A percentile compares a stretch with the other conserved stretches of the same genome.
These are phyloP conservation scores for Darevskia mixta DNA, from an alignment of 2,797 vertebrate species.

Conservation along the genomic window DNA sequence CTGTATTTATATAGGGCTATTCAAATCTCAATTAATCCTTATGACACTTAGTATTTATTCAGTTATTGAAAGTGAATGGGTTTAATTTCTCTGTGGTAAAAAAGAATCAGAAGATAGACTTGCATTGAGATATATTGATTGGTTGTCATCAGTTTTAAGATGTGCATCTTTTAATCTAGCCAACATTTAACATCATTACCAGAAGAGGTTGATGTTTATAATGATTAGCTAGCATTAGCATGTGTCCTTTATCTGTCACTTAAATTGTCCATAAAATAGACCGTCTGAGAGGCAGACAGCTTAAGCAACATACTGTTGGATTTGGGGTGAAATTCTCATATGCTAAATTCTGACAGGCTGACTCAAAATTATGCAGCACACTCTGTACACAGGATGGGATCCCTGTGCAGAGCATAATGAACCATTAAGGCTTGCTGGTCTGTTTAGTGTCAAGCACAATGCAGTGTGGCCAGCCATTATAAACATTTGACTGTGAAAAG, in stretches of 20 bases:
- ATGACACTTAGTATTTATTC: conserved; percentile 10
- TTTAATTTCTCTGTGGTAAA: conserved; percentile 11
- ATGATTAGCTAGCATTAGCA: not conserved
- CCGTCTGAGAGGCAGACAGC: not conserved
- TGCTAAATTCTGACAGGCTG: not conserved
- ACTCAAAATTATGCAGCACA: not conserved
- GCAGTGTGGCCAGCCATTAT: not conserved
- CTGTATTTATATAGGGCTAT: not conserved
- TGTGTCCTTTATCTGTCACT: conserved; percentile 1
- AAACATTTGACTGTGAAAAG: not conserved
- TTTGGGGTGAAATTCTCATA: not conserved
- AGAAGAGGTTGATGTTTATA: conserved; percentile 13
- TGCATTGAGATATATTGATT: conserved; percentile 7
- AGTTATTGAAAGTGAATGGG: not conserved
- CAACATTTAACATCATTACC: not conserved
- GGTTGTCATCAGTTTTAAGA: not conserved
- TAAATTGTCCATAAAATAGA: conserved; percentile 10
- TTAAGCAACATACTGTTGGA: not conserved
- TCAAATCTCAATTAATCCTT: conserved; percentile 1
- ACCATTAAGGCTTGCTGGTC: not conserved
- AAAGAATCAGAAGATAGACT: not conserved
- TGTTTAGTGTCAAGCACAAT: not conserved
- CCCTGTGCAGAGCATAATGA: not conserved
- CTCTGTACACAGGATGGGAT: not conserved
- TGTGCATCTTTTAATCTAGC: conserved; percentile 1